Base-by-base conservation (phyloP, 2,113 vertebrate species). In the Pica pica region DNA sequence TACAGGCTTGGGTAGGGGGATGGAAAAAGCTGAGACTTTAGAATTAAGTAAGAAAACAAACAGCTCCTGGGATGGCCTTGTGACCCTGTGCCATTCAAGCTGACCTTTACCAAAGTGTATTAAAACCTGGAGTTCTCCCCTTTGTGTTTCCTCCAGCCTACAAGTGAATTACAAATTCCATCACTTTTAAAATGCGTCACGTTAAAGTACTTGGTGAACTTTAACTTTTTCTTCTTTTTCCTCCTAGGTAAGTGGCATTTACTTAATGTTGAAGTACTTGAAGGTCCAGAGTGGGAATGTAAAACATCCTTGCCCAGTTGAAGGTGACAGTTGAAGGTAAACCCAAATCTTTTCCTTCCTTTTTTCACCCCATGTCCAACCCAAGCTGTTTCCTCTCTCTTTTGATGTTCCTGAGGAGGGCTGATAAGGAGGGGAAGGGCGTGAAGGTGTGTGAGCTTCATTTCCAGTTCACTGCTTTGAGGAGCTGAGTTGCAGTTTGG, bases 231-330 rank as follows among this genome's bases (percentile, higher is more conserved):
- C 44, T 92, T 56, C 49, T 69, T 49, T 93, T 89, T 92, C 86
- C 94, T 90, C 28, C 10, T 97, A 98, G 97, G 98, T 98, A 98
- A 98, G 98, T 98, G 98, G 50, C 83, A 83, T 96, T 98, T 97
- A 71, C 74, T 97, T 97, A 91, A 93, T 94, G 87, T 96, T 96
- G 94, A 94, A 89, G 64, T 91, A 74, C 96, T 93, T 89, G 91
- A 65, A 91, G 70, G 95, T 91, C 78, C 78, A 23, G 61, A 86
- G 39, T 10, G 11, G 64, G 81, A 52, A 68, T 91, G 82, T 95
- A 93, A 96, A 95, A 90, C 84, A 90, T 89, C 76, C 73, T 83
- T 83, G 27, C 28, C 42, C 4, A 37, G 73, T 12, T 96, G 86
- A 78, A 93, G 64, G 76, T 70, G 90, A 80, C 47, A 80, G 47